These are phyloP conservation scores for Pardalotus punctatus DNA, from an alignment of 2,113 vertebrate genomes.

Conservation along the genomic window DNA sequence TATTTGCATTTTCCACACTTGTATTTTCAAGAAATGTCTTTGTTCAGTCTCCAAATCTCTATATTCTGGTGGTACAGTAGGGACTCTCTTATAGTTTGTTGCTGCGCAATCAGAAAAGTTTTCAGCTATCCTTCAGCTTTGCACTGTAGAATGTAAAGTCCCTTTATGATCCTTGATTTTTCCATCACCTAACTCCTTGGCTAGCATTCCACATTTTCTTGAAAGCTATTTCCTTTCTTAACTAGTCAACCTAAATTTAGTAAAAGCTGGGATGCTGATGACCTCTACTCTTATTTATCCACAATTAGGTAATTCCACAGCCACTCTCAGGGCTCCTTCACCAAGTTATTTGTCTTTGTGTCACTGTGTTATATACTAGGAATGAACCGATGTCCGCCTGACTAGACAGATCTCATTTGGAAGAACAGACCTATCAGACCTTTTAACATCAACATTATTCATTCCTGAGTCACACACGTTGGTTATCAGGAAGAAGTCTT, in stretches of 20 bases:
- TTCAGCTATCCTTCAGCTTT: background rate
- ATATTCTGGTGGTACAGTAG: background rate
- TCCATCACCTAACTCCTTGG: constrained; percentile 54
- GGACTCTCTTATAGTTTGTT: background rate
- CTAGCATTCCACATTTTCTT: constrained; percentile 42
- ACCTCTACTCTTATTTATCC: constrained; percentile 17
- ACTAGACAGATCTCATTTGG: background rate
- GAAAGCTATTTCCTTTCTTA: constrained; percentile 60
- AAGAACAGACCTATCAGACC: background rate
- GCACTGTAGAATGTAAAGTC: constrained; percentile 28
- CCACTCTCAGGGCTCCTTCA: constrained; percentile 33
- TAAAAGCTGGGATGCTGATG: constrained; percentile 5
- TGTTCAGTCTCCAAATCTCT: background rate
- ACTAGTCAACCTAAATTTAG: constrained; percentile 58
- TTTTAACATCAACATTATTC: constrained; percentile 19
- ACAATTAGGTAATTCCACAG: constrained; percentile 25
- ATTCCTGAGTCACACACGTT: background rate
- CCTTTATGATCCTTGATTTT: constrained; percentile 35
- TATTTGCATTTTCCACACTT: background rate
- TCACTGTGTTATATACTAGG: background rate
- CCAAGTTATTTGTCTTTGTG: constrained; percentile 18
- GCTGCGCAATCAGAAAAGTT: background rate
- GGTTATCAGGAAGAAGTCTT: background rate
- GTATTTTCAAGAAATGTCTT: constrained; percentile 11
- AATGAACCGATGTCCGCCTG: constrained; percentile 11